Percentiles rank a stretch among this genome's conserved stretches.
Conservation (phyloP, 2,888 invertebrate species). For the Arge pagana region DNA sequence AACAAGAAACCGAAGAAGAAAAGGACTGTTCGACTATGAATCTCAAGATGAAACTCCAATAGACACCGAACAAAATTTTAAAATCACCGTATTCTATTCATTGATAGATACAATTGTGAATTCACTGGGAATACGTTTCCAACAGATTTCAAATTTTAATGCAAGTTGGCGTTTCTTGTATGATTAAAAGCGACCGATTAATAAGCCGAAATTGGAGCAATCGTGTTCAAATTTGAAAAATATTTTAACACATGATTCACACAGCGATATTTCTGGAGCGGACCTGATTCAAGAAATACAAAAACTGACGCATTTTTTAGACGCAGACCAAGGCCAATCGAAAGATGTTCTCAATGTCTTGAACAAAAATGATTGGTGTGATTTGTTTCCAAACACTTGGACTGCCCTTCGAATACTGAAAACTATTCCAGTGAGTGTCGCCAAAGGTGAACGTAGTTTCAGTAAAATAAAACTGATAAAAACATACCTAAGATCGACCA, state of each 20-base stretch:
- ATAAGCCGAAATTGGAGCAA: not conserved
- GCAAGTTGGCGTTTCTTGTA: not conserved
- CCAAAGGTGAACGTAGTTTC: not conserved
- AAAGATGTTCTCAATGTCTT: not conserved
- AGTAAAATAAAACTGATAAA: constrained; percentile 7
- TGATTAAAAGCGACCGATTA: not conserved
- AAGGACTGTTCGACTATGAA: not conserved
- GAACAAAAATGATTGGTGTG: not conserved
- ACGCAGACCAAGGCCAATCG: not conserved
- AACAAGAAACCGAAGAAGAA: no score
- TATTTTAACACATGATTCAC: not conserved
- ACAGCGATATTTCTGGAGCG: constrained; percentile 1
- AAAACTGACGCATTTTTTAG: not conserved
- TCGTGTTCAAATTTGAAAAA: not conserved
- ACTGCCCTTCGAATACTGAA: constrained; percentile 15
- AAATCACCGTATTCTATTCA: not conserved
- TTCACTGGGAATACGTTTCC: not conserved
- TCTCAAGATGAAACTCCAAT: not conserved
- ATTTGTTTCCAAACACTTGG: not conserved
- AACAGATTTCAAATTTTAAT: not conserved
- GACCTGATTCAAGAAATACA: not conserved
- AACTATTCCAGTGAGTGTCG: constrained; percentile 18
- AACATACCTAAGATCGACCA: not conserved
- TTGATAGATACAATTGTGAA: not conserved
- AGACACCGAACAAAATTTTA: not conserved